Conservation (phyloP, 2,113 vertebrate species). For the Takifugu flavidus region DNA sequence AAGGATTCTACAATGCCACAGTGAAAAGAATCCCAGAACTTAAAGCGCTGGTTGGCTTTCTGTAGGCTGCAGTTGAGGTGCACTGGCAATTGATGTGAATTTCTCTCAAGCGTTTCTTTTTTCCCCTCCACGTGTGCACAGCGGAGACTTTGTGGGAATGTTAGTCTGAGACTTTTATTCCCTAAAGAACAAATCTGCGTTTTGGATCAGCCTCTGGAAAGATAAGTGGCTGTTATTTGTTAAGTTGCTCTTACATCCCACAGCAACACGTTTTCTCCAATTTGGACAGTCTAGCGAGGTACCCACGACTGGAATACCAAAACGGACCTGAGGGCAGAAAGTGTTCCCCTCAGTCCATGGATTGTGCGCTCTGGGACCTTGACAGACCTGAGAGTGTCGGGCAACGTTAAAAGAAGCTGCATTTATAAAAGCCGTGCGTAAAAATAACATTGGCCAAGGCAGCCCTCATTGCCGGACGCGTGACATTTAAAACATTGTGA, state of each 20-base stretch:
- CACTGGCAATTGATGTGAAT: constrained; percentile 17
- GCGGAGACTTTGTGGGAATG: constrained; percentile 37
- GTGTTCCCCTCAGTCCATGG: constrained; percentile 42
- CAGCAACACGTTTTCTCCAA: constrained; percentile 14
- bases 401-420: constrained; percentile 62
- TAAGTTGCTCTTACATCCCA: constrained; percentile 30
- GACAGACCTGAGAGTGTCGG: constrained; percentile 60
- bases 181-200: constrained; percentile 8
- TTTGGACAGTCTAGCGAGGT: constrained; percentile 44
- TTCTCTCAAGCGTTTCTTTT: constrained; percentile 11
- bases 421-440: constrained; percentile 66
- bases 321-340: constrained; percentile 11
- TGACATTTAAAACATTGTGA: constrained; percentile 71
- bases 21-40: constrained; percentile 39
- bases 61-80: constrained; percentile 47
- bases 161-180: constrained; percentile 21
- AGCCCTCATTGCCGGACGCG: constrained; percentile 54
- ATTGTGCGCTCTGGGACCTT: constrained; percentile 66
- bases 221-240: constrained; percentile 38
- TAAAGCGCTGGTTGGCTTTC: constrained; percentile 18
- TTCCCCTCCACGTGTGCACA: not conserved
- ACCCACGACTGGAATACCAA: constrained; percentile 54
- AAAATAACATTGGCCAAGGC: constrained; percentile 70
- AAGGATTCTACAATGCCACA: constrained; percentile 45
- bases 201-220: constrained; percentile 48